Base-by-base conservation (phyloP, 2,888 invertebrate genomes). In the Ligdia adustata region DNA sequence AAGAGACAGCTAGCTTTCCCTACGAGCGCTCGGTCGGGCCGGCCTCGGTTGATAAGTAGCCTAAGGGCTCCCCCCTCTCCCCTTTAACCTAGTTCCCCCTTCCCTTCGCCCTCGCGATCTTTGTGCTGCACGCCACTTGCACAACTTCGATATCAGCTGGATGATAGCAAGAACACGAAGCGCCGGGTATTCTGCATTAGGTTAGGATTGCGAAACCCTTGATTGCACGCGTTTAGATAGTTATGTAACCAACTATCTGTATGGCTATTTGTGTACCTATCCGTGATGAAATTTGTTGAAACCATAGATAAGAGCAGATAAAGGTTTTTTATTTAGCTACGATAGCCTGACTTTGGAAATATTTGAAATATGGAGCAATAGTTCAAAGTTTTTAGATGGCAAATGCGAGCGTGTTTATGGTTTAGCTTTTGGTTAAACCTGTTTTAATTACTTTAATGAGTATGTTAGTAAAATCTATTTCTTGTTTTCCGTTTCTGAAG, bases 91-190 rank as follows among this genome's bases (percentile, higher is more conserved):
- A 80, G 66, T 74, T 75, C 59, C 35, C 78, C 73, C n/a, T 24
- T 69, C 75, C 78, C 75, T 73, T 48, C 79, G 82, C 81, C 82
- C 82, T 80, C 73, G 75, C 84, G 85, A 87, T 88, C 87, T 87
- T 84, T 86, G 84, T 80, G 84, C 82, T 79, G 82, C 79, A 78
- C 74, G 75, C 69, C 76, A 82, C 85, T 88, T 88, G 87, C 86
- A 87, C 87, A 87, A 87, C 83, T 71, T 69, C 72, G 74, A 75
- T 87, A 88, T 87, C 87, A 88, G 86, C 85, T 86, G 86, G 80
- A 82, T 79, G 80, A 83, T 82, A 81, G 73, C 75, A 72, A 66
- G 79, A 75, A 75, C 56, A 47, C 58, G 63, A 64, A 69, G 62
- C 65, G 65, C 64, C 66, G 66, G 68, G 67, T 64, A 59, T 68